Conservation (phyloP, 1,140 invertebrate genomes). For the Pantala flavescens region DNA sequence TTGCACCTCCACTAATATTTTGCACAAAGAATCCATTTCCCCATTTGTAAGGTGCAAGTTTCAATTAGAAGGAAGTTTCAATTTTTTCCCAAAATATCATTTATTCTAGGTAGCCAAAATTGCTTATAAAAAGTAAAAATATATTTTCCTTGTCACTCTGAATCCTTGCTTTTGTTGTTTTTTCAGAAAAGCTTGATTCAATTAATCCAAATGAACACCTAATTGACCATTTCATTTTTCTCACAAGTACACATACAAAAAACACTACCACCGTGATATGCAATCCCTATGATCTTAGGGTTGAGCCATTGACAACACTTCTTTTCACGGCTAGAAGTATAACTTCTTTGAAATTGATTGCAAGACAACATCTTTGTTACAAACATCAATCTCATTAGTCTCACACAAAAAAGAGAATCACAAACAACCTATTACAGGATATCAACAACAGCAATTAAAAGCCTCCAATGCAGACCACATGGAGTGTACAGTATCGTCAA, state of each 20-base stretch:
- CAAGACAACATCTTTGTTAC: not conserved
- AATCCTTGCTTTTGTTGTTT: not conserved
- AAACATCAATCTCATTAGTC: not conserved
- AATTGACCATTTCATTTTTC: not conserved
- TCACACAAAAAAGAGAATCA: not conserved
- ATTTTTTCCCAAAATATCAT: not conserved
- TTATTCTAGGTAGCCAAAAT: constrained; percentile 3
- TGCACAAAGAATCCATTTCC: not conserved
- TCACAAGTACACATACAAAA: not conserved
- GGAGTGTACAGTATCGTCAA: not conserved
- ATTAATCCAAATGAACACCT: constrained; percentile 1
- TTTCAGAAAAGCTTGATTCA: not conserved
- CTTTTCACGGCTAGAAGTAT: not conserved
- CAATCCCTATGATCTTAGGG: not conserved
- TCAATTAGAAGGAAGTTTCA: not conserved
- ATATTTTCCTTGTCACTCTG: not conserved
- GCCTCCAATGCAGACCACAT: not conserved
- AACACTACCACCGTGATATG: not conserved
- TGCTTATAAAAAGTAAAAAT: constrained; percentile 11
- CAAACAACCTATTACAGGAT: not conserved
- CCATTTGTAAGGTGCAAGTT: not conserved
- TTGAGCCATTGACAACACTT: not conserved
- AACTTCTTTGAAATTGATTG: not conserved
- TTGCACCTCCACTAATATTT: not conserved
- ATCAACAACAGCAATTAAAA: not conserved